phyloP scores from a whole-genome alignment of 2,113 vertebrate genomes.

The Sapayoa aenigma region DNA sequence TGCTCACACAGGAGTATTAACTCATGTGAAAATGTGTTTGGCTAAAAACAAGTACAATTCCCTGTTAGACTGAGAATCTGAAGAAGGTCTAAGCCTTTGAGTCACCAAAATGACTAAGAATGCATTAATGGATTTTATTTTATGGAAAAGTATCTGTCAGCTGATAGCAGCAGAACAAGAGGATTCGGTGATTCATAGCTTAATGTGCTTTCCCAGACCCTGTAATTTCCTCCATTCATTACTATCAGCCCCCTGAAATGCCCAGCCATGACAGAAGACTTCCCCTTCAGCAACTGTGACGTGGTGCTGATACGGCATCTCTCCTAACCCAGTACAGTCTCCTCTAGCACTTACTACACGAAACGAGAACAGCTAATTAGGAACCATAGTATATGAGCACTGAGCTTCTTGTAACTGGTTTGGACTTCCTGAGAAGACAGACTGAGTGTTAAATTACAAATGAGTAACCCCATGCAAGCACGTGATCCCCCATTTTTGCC shows the following conservation, averaged over 20 bases:
- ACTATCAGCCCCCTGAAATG: neutral
- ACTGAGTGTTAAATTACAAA: neutral
- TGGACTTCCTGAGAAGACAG: neutral
- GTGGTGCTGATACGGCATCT: neutral
- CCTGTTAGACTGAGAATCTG: neutral
- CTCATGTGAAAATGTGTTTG: neutral
- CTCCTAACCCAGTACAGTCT: neutral
- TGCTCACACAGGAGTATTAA: neutral
- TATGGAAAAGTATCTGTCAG: neutral
- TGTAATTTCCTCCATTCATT: slow-evolving; percentile 1
- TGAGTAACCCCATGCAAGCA: neutral
- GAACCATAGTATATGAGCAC: neutral
- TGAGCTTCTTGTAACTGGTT: neutral
- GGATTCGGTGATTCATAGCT: slow-evolving; percentile 17
- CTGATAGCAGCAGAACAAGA: neutral
- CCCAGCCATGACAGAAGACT: neutral
- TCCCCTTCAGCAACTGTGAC: neutral
- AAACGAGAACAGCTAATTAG: neutral
- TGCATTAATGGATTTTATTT: neutral
- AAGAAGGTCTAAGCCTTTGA: neutral
- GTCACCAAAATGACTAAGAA: slow-evolving; percentile 10
- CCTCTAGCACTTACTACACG: neutral
- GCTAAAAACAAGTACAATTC: neutral
- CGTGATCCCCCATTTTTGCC: neutral
- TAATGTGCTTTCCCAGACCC: neutral